Conservation (phyloP, 2,113 vertebrate species). For the Pantherophis guttatus region DNA sequence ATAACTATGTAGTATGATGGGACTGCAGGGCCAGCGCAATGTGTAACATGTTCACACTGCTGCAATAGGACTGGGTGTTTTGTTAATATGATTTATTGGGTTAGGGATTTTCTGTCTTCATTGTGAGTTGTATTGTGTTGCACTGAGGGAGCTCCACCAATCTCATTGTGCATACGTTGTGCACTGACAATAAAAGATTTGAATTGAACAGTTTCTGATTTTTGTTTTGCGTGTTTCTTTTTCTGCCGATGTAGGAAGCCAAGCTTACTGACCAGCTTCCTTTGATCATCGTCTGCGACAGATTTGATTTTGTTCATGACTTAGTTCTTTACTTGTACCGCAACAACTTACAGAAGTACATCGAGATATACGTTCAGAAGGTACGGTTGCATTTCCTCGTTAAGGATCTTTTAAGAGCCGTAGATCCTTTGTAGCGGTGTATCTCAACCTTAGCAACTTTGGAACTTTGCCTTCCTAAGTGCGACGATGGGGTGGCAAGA, state of each 20-base stretch:
- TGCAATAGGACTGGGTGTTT: no score
- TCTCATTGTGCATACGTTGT: no score
- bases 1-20: no score
- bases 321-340: constrained; percentile 88
- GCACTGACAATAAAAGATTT: no score
- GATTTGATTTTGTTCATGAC: constrained; percentile 91
- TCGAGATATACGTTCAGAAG: constrained; percentile 94
- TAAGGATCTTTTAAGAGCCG: background rate
- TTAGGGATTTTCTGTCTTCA: no score
- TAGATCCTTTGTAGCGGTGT: background rate
- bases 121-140: no score
- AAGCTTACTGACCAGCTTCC: constrained; percentile 93
- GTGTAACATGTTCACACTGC: no score
- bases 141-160: no score
- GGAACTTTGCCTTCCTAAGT: no score
- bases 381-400: constrained; percentile 56
- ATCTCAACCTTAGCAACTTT: no score
- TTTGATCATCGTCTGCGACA: constrained; percentile 90
- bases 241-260: constrained; percentile 77
- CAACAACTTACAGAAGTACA: constrained; percentile 94
- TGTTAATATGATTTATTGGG: no score
- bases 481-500: background rate
- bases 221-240: background rate
- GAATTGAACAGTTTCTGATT: background rate
- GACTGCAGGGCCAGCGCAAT: no score